Evolutionary conservation across 2,888 invertebrate species (phyloP), one percentile per base, ranked within the genome.

Genomic region (Drosophila flavopinicola): DNA sequence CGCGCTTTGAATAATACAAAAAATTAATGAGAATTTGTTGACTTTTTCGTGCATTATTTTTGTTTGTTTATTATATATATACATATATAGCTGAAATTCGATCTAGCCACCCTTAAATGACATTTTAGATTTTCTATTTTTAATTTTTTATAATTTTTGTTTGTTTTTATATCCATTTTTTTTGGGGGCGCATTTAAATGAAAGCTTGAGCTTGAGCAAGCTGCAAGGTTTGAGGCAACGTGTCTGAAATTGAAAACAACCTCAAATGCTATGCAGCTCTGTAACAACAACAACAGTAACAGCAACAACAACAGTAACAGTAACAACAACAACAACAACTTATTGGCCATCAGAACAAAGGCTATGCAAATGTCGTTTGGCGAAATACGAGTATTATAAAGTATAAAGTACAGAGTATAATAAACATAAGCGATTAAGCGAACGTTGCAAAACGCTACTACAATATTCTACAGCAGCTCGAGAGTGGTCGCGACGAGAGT

Each of bases 361-460:
- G 72, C 82, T 67, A 80, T 80, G 79, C 85, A 80, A 78, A 84
- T 80, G 78, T 66, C 82, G 70, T 11, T 13, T 39, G 56, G 44
- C 35, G 39, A 60, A 32, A 35, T 38, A 37, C 47, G 61, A 47
- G 68, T 73, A 56, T 64, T 72, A 71, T 67, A 76, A 64, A 57
- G 66, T 63, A 76, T 66, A 78, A 75, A 80, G 78, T 73, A 84
- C 69, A 70, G 66, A 69, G 78, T 78, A 80, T 80, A 84, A 80
- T 80, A 84, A 80, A 78, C 78, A 70, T 73, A 61, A 82, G 49
- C 85, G 85, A 84, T 80, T 78, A 85, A 84, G 57, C 66, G 75
- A 72, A 73, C 59, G 71, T 52, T 67, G 71, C 71, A 56, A 60
- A 66, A 48, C 39, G 53, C 78, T 79, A 67, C 69, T 56, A 69